Conservation (phyloP, 2,888 invertebrate genomes). For the Sphaeridia pumilis region DNA sequence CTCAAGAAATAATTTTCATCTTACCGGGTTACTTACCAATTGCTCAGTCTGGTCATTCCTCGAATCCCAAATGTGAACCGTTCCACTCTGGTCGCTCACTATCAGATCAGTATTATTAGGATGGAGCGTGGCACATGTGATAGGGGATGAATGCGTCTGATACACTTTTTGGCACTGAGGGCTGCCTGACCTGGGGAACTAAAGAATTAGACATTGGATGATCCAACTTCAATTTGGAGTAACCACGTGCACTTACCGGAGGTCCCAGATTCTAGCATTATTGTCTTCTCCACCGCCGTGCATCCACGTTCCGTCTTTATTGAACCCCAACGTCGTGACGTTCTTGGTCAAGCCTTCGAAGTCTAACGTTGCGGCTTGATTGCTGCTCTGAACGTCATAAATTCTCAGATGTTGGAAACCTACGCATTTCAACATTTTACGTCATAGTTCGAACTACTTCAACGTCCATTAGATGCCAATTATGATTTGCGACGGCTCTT, state of each 20-base stretch:
- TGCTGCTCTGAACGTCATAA: constrained; percentile 76
- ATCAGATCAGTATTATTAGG: constrained; percentile 94
- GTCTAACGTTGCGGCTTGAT: constrained; percentile 77
- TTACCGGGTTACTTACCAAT: constrained; percentile 52
- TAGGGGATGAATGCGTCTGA: constrained; percentile 68
- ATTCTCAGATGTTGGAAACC: constrained; percentile 90
- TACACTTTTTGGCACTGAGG: constrained; percentile 82
- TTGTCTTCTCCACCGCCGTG: constrained; percentile 89
- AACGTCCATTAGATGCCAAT: no score
- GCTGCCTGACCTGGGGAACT: constrained; percentile 57
- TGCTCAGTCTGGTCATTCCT: constrained; percentile 75
- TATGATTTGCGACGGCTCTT: constrained; percentile 82
- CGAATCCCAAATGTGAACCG: constrained; percentile 91
- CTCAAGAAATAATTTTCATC: no score
- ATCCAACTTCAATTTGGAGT: no score
- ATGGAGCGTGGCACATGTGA: constrained; percentile 86
- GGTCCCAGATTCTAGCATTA: constrained; percentile 70
- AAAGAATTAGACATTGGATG: no score
- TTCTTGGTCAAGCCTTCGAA: constrained; percentile 86
- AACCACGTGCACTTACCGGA: no score
- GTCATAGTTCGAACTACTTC: no score
- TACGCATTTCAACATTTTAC: no score
- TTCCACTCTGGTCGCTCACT: constrained; percentile 89
- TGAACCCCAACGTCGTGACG: constrained; percentile 76
- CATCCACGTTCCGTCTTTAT: constrained; percentile 90